Base-by-base conservation (phyloP, 2,888 invertebrate species). In the Rhaphigaster nebulosa region DNA sequence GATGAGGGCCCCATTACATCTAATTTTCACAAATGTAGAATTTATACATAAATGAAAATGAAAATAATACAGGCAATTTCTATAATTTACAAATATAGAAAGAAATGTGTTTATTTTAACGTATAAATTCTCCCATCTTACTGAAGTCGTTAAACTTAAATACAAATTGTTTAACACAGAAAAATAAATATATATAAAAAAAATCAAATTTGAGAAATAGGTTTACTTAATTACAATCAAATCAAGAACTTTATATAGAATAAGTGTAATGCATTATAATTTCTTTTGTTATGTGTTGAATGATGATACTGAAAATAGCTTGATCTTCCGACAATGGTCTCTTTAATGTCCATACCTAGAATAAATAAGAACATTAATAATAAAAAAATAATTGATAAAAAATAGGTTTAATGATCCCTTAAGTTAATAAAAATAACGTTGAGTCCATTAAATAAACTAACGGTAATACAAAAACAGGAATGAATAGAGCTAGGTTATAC, bases 291-390 rank as follows among this genome's bases (percentile, higher is more conserved):
- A n/a, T n/a, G 26, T 84, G 13, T 84, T 84, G 45, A n/a, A 13
- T 80, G 41, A 80, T 80, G 41, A 80, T 84, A 84, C 84, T 45
- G 84, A 84, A 41, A 45, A 84, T 84, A 84, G 50, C 26, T n/a
- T 84, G 84, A 45, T 41, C 45, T 41, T 26, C 45, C 4, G 45
- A 50, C n/a, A 45, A 45, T 50, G 26, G 26, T n/a, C 13, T 41
- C 45, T n/a, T 84, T 45, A 84, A 50, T 84, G 84, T 6, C 84
- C 84, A 84, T 84, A 84, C 18, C 84, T 84, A 50, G 20, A 84
- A 45, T 41, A 41, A 80, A 5, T 18, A 38, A 41, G 8, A 38
- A 41, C 8, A 41, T 80, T 80, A 80, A 10, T 80, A 41, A 80
- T 80, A 41, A 80, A n/a, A 10, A 60, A n/a, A 12, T 6, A n/a